Evolutionary conservation across 2,113 vertebrate species (phyloP).

Genomic region (Hippocampus zosterae): DNA sequence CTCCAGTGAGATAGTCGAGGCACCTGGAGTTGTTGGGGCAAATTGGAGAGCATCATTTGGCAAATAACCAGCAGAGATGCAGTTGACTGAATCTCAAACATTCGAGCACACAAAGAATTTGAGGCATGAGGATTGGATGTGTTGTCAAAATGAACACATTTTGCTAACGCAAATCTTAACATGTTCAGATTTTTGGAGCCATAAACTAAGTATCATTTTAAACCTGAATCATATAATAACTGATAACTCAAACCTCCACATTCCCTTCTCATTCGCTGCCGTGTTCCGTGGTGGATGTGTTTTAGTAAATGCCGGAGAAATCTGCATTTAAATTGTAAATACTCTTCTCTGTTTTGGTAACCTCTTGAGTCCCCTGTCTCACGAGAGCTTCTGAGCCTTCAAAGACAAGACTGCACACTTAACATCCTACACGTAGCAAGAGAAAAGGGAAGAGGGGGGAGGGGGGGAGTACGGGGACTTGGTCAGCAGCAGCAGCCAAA

Average conservation of each 20-base stretch:
- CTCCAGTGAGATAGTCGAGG: background rate
- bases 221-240: background rate
- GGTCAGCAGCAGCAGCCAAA: constrained; percentile 24
- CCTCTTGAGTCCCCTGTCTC: background rate
- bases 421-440: constrained; percentile 57
- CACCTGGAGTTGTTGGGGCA: background rate
- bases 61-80: background rate
- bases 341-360: background rate
- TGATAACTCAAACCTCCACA: background rate
- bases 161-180: too few species aligned
- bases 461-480: constrained; percentile 1
- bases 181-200: too few species aligned
- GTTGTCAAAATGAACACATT: too few species aligned
- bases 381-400: background rate
- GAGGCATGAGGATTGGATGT: background rate
- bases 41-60: background rate
- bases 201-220: background rate
- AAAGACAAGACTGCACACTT: constrained; percentile 4
- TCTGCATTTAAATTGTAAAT: background rate
- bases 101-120: background rate
- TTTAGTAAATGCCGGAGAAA: background rate
- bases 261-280: background rate
- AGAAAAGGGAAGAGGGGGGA: constrained; percentile 2
- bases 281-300: background rate
- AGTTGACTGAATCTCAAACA: background rate